Evolutionary conservation across 1,140 invertebrate species (phyloP).

Genomic region (Diabrotica undecimpunctata): DNA sequence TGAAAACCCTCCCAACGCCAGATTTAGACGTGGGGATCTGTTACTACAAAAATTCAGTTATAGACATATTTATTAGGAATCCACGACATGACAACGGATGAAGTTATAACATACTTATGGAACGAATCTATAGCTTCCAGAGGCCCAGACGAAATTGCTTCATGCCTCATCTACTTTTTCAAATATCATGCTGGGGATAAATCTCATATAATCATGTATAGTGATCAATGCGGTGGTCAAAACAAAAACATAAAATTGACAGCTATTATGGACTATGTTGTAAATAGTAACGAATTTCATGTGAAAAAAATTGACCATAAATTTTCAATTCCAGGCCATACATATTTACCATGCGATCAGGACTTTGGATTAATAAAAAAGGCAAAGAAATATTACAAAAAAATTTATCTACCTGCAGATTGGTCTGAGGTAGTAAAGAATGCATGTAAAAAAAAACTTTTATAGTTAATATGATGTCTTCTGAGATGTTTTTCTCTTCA

Average conservation of each 20-base stretch:
- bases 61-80: slow-evolving; percentile 29
- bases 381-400: slow-evolving; percentile 10
- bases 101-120: slow-evolving; percentile 25
- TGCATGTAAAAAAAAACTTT: slow-evolving; percentile 11
- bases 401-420: slow-evolving; percentile 8
- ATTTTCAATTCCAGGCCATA: slow-evolving; percentile 11
- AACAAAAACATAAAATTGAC: slow-evolving; percentile 27
- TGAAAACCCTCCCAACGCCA: slow-evolving; percentile 30
- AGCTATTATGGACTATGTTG: slow-evolving; percentile 7
- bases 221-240: slow-evolving; percentile 5
- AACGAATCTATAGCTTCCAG: slow-evolving; percentile 25
- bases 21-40: slow-evolving; percentile 19
- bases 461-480: slow-evolving; percentile 5
- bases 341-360: neutral
- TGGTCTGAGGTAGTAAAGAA: slow-evolving; percentile 5
- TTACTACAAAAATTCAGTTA: slow-evolving; percentile 29
- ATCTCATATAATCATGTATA: slow-evolving; percentile 27
- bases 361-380: slow-evolving; percentile 9
- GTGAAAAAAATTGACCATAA: neutral
- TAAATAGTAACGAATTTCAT: neutral
- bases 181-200: slow-evolving; percentile 7
- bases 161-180: slow-evolving; percentile 24
- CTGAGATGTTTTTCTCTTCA: slow-evolving; percentile 4
- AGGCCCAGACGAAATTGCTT: slow-evolving; percentile 28
- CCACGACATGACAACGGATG: slow-evolving; percentile 20